phyloP scores from a whole-genome alignment of 2,113 vertebrate genomes.

The Siniperca knerii region DNA sequence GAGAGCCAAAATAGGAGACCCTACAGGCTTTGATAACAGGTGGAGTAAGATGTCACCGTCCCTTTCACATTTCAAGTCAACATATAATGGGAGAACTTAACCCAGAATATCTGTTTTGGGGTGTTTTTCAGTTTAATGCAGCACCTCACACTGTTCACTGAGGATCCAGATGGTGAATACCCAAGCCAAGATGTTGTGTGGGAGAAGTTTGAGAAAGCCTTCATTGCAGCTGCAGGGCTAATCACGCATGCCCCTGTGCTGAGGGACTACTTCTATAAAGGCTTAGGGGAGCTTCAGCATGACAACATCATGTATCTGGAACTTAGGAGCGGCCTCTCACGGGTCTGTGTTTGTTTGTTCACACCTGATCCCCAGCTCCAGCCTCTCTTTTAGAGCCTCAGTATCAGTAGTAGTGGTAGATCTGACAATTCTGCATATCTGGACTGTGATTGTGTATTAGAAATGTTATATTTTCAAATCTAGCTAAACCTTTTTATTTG shows the following conservation, averaged over 20 bases:
- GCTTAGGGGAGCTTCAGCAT: conserved; percentile 86
- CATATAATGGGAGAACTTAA: neutral
- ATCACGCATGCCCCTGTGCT: conserved; percentile 90
- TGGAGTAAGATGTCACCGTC: conserved; percentile 47
- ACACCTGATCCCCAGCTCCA: neutral
- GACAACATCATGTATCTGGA: conserved; percentile 92
- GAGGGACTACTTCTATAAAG: conserved; percentile 88
- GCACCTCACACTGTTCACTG: conserved; percentile 89
- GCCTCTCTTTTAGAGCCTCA: neutral
- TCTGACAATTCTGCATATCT: neutral
- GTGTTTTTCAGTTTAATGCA: conserved; percentile 85
- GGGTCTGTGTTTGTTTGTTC: conserved; percentile 76
- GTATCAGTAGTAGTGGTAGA: neutral
- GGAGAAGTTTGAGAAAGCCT: conserved; percentile 89
- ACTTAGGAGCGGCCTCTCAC: conserved; percentile 86
- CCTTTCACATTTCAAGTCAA: neutral
- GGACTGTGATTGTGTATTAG: neutral
- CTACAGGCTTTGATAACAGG: conserved; percentile 87
- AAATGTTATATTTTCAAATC: neutral
- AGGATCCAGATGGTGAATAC: conserved; percentile 87
- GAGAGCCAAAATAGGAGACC: conserved; percentile 76
- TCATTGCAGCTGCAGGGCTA: conserved; percentile 85
- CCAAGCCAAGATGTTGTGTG: conserved; percentile 85
- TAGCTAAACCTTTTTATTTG: neutral
- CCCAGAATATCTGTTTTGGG: conserved; percentile 26